Percentiles rank a stretch among this genome's conserved stretches.
phyloP scores from a whole-genome alignment of 2,797 vertebrate genomes.

The Tenualosa thibaudeaui region DNA sequence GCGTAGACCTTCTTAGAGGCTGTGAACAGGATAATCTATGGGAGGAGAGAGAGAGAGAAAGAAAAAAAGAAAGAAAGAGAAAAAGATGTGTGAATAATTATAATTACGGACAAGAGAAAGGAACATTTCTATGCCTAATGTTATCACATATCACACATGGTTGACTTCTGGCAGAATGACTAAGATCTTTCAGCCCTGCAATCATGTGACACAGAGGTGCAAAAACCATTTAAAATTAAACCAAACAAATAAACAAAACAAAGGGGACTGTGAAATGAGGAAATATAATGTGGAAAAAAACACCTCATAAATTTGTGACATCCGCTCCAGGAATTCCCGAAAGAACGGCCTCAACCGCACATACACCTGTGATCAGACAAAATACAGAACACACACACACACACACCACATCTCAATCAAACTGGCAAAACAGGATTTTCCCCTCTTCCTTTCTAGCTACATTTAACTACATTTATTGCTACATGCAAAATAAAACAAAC shows the following conservation, averaged over 20 bases:
- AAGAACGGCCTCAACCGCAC: slow-evolving; percentile 97
- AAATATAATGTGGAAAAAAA: slow-evolving; percentile 29
- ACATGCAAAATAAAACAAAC: not conserved
- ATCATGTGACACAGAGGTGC: no score
- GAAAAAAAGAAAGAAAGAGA: not conserved
- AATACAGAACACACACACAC: not conserved
- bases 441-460: no score
- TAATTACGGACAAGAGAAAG: no score
- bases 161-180: no score
- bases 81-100: not conserved
- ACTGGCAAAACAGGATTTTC: no score
- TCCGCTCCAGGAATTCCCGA: slow-evolving; percentile 96
- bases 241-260: not conserved
- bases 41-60: not conserved
- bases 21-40: slow-evolving; percentile 98
- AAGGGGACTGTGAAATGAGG: slow-evolving; percentile 7
- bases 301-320: slow-evolving; percentile 99
- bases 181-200: no score
- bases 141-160: no score
- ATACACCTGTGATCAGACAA: slow-evolving; percentile 80
- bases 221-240: not conserved
- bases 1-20: slow-evolving; percentile 99
- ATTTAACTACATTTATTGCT: no score
- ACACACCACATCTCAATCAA: not conserved
- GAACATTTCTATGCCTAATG: no score